Conservation (phyloP, 2,797 vertebrate species). For the Dromococcyx pavoninus region DNA sequence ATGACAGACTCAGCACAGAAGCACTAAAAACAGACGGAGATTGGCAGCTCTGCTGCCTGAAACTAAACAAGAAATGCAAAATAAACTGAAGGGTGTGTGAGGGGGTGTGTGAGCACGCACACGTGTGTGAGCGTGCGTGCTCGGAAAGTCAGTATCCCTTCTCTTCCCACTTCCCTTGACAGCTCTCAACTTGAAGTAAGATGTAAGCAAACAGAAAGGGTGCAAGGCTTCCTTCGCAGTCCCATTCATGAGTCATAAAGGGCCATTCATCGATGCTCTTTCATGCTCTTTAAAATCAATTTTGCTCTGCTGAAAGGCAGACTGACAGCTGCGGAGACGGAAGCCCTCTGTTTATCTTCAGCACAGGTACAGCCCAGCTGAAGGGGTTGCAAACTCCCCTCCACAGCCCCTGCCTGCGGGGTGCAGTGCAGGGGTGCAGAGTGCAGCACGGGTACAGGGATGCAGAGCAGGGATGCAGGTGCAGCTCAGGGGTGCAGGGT, state of each 20-base stretch:
- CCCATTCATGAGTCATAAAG: background rate
- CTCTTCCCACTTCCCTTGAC: background rate
- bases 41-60: conserved; percentile 41
- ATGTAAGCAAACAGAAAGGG: conserved; percentile 14
- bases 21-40: background rate
- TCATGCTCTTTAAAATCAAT: background rate
- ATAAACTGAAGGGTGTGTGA: background rate
- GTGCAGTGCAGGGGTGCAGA: background rate
- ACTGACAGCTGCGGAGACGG: fast-evolving
- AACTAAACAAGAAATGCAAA: background rate
- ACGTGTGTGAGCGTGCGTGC: background rate
- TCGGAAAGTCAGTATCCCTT: background rate
- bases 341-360: background rate
- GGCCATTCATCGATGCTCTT: background rate
- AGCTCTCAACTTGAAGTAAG: conserved; percentile 7
- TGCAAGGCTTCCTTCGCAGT: fast-evolving
- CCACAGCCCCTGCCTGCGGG: too few species aligned
- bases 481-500: background rate
- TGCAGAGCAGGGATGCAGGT: background rate
- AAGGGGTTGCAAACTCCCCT: background rate
- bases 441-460: background rate
- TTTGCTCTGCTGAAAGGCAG: background rate
- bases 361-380: background rate
- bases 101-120: background rate
- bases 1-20: background rate